Conservation (phyloP, 2,797 vertebrate species). For the Acrossocheilus fasciatus region DNA sequence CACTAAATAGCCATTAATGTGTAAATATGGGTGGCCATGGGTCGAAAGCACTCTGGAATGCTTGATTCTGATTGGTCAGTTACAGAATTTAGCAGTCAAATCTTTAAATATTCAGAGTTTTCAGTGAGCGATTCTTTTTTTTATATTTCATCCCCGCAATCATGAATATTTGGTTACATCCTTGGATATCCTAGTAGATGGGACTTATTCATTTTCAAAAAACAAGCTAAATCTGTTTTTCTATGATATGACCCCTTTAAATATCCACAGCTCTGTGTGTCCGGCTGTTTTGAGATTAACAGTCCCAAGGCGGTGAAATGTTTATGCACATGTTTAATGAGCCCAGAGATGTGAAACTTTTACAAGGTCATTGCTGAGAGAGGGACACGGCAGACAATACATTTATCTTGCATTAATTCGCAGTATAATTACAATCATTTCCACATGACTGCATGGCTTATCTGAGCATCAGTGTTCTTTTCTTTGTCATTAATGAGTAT, state of each 20-base stretch:
- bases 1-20: background rate
- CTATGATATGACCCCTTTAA: background rate
- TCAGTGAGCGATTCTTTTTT: background rate
- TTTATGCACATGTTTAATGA: constrained; percentile 31
- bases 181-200: background rate
- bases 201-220: background rate
- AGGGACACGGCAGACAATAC: constrained; percentile 21
- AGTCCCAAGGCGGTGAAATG: constrained; percentile 31
- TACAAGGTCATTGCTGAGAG: constrained; percentile 45
- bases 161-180: background rate
- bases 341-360: constrained; percentile 8
- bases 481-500: constrained; percentile 37
- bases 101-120: background rate
- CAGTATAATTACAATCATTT: constrained; percentile 51
- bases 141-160: background rate
- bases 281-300: constrained; percentile 20
- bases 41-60: background rate
- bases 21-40: background rate
- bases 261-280: constrained; percentile 13
- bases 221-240: background rate
- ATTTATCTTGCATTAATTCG: constrained; percentile 47
- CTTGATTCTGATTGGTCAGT: background rate
- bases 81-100: background rate
- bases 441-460: constrained; percentile 48
- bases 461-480: constrained; percentile 45